A percentile compares a stretch with the other conserved stretches of the same genome.
phyloP scores from a whole-genome alignment of 2,888 invertebrate species.

The Alitta virens region DNA sequence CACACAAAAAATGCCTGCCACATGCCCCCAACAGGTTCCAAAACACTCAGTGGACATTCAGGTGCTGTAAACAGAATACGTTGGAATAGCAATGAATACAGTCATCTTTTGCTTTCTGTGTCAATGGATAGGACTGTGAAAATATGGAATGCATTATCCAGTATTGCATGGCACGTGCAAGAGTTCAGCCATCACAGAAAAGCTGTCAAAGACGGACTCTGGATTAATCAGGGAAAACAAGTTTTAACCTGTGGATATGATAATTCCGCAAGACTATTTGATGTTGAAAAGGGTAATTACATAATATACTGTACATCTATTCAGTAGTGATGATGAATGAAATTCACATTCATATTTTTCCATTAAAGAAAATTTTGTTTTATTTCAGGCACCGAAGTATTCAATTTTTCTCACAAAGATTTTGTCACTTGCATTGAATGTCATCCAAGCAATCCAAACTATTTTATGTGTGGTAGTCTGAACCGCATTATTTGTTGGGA shows the following conservation, averaged over 20 bases:
- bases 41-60: constrained; percentile 32
- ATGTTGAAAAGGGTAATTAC: constrained; percentile 48
- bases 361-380: background rate
- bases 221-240: constrained; percentile 41
- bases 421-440: constrained; percentile 46
- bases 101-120: constrained; percentile 50
- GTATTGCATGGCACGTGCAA: constrained; percentile 35
- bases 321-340: background rate
- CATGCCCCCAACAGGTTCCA: constrained; percentile 12
- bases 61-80: constrained; percentile 43
- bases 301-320: background rate
- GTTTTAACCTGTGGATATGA: constrained; percentile 53
- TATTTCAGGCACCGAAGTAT: constrained; percentile 31
- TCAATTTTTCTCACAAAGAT: constrained; percentile 33
- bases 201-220: constrained; percentile 51
- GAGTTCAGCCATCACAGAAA: constrained; percentile 37
- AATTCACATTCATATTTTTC: background rate
- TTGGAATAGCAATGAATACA: constrained; percentile 44
- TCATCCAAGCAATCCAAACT: constrained; percentile 40
- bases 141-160: constrained; percentile 52
- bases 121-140: constrained; percentile 51
- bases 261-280: constrained; percentile 41
- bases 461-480: constrained; percentile 46
- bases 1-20: constrained; percentile 7
- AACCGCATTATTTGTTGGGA: constrained; percentile 47